Evolutionary conservation across 2,888 invertebrate species (phyloP).

Genomic region (Euclidia mi): DNA sequence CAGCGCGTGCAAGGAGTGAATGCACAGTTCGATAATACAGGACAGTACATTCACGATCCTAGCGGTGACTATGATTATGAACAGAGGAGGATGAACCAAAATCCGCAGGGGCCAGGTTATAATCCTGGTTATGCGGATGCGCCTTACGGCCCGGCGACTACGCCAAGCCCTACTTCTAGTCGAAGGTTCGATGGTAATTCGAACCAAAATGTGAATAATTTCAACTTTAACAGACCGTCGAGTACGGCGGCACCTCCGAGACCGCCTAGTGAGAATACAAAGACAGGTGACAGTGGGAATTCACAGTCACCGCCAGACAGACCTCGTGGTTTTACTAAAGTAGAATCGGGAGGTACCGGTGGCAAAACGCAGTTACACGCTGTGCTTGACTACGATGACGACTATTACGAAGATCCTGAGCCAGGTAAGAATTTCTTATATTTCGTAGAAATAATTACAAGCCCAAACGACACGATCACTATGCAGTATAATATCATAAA

Average conservation of each 20-base stretch:
- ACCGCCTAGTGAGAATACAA: conserved; percentile 74
- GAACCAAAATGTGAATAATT: conserved; percentile 80
- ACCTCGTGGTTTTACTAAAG: conserved; percentile 92
- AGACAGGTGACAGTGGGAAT: conserved; percentile 80
- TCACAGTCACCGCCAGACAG: conserved; percentile 83
- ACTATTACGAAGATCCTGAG: conserved; percentile 91
- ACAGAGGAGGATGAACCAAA: conserved; percentile 75
- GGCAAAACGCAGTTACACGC: conserved; percentile 92
- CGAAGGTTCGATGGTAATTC: conserved; percentile 77
- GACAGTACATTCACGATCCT: conserved; percentile 85
- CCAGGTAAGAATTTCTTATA: conserved; percentile 71
- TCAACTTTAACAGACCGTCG: conserved; percentile 72
- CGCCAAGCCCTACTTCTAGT: conserved; percentile 78
- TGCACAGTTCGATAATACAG: conserved; percentile 79
- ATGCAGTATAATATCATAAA: too few species aligned
- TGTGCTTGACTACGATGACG: conserved; percentile 92
- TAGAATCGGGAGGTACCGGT: conserved; percentile 88
- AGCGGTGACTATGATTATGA: conserved; percentile 86
- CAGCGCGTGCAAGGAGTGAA: conserved; percentile 81
- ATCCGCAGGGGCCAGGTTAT: conserved; percentile 67
- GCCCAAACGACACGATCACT: too few species aligned
- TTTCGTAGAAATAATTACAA: too few species aligned
- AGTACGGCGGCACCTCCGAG: conserved; percentile 67
- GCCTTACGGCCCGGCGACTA: conserved; percentile 75
- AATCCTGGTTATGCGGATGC: conserved; percentile 80